Base-by-base conservation (phyloP, 2,113 vertebrate genomes). In the Reinhardtius hippoglossoides region DNA sequence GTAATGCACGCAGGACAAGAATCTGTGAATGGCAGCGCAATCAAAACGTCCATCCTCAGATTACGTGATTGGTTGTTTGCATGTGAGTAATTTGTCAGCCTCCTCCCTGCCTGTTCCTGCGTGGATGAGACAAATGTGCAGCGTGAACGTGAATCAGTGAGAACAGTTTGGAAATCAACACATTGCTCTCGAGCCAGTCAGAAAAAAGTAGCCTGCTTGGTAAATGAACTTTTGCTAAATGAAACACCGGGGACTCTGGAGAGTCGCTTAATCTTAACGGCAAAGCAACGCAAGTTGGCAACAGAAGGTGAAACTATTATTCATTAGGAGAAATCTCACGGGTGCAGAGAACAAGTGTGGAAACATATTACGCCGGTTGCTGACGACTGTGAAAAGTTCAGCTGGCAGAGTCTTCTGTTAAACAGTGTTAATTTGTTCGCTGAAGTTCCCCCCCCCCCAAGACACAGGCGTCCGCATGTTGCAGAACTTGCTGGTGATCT, bases 211-310 rank as follows among this genome's bases (percentile, higher is more conserved):
- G 52, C 35, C 64, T 1, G 40, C 8, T 50, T 74, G 77, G 44
- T 55, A 80, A 83, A 84, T 85, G 23, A 75, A 71, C 82, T 70
- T 79, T 64, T 66, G 23, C 66, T 79, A 76, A 89, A 89, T 85
- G 31, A 81, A 81, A 81, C 76, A 80, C 55, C 56, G 4, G 67
- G n/a, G 67, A 75, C 63, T 63, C 58, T 69, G 58, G 57, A 58
- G 73, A 87, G 72, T 74, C 76, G 59, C 67, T 90, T 77, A 15
- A 75, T 86, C 85, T 73, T 75, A 31, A 67, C 74, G 70, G 73
- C 59, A 77, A 58, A 84, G 50, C 63, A 40, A 77, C 31, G 64
- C 67, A 50, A 44, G 57, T 63, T 71, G 67, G 67, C 60, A 54
- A 44, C 66, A 65, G 68, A 78, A 31, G 66, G 74, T 44, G 63